These are phyloP conservation scores for Drosophila grimshawi DNA, from an alignment of 1,140 invertebrate genomes.

Conservation along the genomic window DNA sequence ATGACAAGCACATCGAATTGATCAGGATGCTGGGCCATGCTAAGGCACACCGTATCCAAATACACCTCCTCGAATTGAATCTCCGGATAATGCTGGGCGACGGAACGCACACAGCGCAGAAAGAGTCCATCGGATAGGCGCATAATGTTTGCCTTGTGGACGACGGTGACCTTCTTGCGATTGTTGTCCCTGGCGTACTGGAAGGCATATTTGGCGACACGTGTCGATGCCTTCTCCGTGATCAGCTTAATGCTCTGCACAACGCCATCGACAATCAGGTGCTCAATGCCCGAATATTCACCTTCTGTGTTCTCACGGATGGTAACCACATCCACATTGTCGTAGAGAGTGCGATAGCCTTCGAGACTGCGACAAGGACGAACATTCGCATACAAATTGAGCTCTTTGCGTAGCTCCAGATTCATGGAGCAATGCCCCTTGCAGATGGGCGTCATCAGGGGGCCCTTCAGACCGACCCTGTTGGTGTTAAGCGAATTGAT, in stretches of 20 bases:
- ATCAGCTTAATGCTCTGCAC: slow-evolving; percentile 99
- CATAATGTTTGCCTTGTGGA: slow-evolving; percentile 99
- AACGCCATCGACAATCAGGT: slow-evolving; percentile 99
- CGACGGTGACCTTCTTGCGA: slow-evolving; percentile 97
- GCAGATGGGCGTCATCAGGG: slow-evolving; percentile 98
- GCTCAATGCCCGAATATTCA: slow-evolving; percentile 99
- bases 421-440: slow-evolving; percentile 99
- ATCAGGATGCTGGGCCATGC: slow-evolving; percentile 99
- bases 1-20: slow-evolving; percentile 99
- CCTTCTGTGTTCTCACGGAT: slow-evolving; percentile 99
- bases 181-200: slow-evolving; percentile 97
- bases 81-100: slow-evolving; percentile 95
- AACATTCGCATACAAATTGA: slow-evolving; percentile 99
- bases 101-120: slow-evolving; percentile 97
- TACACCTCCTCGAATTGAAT: slow-evolving; percentile 99
- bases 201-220: slow-evolving; percentile 99
- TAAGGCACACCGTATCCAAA: slow-evolving; percentile 99
- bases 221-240: slow-evolving; percentile 97
- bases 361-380: slow-evolving; percentile 98
- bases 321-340: slow-evolving; percentile 99
- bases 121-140: slow-evolving; percentile 99
- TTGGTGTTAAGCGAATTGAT: slow-evolving; percentile 99
- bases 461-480: slow-evolving; percentile 99
- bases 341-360: slow-evolving; percentile 98
- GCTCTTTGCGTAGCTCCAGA: slow-evolving; percentile 98